phyloP scores from a whole-genome alignment of 2,888 invertebrate genomes.

The Callosobruchus maculatus region DNA sequence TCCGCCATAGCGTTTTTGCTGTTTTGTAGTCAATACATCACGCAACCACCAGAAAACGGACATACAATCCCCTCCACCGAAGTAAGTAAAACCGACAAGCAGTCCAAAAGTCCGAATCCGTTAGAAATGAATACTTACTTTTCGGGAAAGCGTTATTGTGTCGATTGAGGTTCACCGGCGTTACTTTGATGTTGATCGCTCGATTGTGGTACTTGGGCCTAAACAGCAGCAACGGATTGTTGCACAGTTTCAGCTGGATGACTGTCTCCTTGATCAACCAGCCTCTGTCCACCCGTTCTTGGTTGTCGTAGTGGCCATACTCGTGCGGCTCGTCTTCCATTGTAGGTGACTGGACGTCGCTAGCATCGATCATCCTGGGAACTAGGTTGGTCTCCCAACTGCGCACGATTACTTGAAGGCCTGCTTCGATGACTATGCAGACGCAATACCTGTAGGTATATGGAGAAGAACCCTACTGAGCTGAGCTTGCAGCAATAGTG shows the following conservation, averaged over 20 bases:
- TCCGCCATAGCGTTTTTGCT: too few relatives aligned
- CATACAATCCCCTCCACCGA: too few relatives aligned
- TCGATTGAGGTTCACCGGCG: conserved; percentile 41
- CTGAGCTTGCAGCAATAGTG: neutral
- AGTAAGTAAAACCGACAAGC: too few relatives aligned
- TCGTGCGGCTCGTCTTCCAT: conserved; percentile 51
- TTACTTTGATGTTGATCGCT: conserved; percentile 64
- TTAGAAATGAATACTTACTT: neutral
- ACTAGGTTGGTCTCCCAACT: conserved; percentile 78
- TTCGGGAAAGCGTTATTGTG: conserved; percentile 35
- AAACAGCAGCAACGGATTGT: conserved; percentile 74
- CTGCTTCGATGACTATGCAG: conserved; percentile 64
- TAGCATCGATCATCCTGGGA: conserved; percentile 59
- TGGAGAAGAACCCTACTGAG: neutral
- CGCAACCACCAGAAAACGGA: too few relatives aligned
- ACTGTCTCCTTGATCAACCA: conserved; percentile 84
- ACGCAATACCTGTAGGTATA: conserved; percentile 53
- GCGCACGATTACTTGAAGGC: conserved; percentile 60
- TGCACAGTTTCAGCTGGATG: conserved; percentile 78
- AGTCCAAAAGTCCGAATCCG: too few relatives aligned
- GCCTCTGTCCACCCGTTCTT: conserved; percentile 65
- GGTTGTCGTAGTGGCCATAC: conserved; percentile 64
- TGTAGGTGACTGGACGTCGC: conserved; percentile 28
- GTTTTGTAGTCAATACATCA: too few relatives aligned
- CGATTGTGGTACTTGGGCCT: conserved; percentile 68